Percentiles rank a stretch among this genome's conserved stretches.
Conservation (phyloP, 1,140 invertebrate genomes). For the Gryon sp. region DNA sequence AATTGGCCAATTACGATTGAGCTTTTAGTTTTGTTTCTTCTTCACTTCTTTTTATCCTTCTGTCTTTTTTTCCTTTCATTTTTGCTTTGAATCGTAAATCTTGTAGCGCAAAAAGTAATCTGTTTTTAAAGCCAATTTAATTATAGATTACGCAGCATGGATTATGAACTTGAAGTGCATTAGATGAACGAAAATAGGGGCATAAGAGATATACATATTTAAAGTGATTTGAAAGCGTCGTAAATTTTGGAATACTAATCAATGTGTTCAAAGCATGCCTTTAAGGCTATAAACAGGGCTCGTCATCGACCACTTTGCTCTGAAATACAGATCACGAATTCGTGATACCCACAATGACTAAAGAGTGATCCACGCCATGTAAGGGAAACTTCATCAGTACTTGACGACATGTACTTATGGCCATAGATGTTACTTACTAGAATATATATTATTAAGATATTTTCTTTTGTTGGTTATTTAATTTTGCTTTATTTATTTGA, state of each 20-base stretch:
- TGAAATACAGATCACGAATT: conserved; percentile 67
- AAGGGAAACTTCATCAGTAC: conserved; percentile 52
- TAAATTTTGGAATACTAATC: conserved; percentile 52
- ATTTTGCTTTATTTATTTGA: too few relatives aligned
- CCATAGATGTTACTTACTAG: conserved; percentile 40
- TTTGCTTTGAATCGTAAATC: conserved; percentile 1
- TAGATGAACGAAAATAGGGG: conserved; percentile 15
- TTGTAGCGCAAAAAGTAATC: background rate
- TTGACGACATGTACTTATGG: conserved; percentile 34
- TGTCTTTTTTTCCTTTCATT: background rate
- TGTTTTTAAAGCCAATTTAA: conserved; percentile 13
- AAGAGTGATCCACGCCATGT: conserved; percentile 63
- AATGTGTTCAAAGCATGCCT: conserved; percentile 39
- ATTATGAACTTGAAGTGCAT: conserved; percentile 23
- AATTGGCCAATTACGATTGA: background rate
- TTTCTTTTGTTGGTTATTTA: too few relatives aligned
- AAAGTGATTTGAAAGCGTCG: conserved; percentile 37
- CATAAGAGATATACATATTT: background rate
- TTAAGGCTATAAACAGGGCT: conserved; percentile 57
- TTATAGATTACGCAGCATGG: conserved; percentile 23
- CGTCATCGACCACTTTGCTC: conserved; percentile 66
- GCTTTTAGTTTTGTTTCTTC: too few relatives aligned
- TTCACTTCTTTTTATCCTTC: conserved; percentile 4
- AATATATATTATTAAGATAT: too few relatives aligned
- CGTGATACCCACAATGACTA: conserved; percentile 63